A percentile compares a stretch with the other conserved stretches of the same genome.
These are phyloP conservation scores for Resseliella maxima DNA, from an alignment of 2,888 invertebrate genomes.

Conservation along the genomic window DNA sequence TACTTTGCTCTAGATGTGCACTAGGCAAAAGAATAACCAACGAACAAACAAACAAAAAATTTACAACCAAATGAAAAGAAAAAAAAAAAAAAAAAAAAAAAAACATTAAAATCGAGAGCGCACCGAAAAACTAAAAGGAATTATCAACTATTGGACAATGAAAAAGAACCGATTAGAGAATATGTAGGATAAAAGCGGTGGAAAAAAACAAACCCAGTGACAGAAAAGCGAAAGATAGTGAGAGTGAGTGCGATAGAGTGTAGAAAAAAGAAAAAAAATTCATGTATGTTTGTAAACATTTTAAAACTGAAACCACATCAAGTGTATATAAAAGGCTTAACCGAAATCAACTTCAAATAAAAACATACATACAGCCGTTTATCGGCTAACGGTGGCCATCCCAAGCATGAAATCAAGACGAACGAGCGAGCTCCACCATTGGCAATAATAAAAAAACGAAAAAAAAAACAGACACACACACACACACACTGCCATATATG, in stretches of 20 bases:
- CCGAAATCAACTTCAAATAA: constrained; percentile 38
- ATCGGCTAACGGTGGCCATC: constrained; percentile 39
- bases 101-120: background rate
- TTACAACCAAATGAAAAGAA: background rate
- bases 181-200: background rate
- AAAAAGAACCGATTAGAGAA: constrained; percentile 46
- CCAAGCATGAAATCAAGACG: constrained; percentile 2
- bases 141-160: constrained; percentile 23
- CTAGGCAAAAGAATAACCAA: too few species aligned
- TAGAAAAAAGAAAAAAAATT: background rate
- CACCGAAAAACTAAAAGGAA: constrained; percentile 17
- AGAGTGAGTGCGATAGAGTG: too few species aligned
- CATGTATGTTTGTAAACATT: constrained; percentile 33
- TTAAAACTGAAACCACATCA: constrained; percentile 55
- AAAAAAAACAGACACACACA: background rate
- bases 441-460: background rate
- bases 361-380: constrained; percentile 41
- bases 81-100: background rate
- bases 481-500: background rate
- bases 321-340: constrained; percentile 55
- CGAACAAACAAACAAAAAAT: background rate
- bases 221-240: background rate
- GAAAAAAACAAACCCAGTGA: background rate
- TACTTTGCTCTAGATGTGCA: background rate
- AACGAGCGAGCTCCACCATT: background rate